Conservation (phyloP, 2,888 invertebrate species). For the Himalopsyche tibetana region DNA sequence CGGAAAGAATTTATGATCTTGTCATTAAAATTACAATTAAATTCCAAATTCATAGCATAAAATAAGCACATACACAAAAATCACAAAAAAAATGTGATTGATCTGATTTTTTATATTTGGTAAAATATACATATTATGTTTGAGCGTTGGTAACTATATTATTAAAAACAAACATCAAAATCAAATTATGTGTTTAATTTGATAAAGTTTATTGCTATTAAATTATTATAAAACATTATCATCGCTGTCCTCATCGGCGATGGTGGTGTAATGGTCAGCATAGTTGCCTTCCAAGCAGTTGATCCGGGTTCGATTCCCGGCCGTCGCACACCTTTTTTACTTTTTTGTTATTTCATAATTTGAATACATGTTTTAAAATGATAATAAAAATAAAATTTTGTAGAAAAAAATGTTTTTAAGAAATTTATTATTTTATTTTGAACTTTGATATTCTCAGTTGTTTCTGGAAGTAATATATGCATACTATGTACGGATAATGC, state of each 20-base stretch:
- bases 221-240: not conserved
- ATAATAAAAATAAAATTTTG: not conserved
- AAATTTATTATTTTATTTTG: not conserved
- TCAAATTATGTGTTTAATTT: too few species aligned
- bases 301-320: constrained; percentile 77
- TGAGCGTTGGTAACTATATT: too few species aligned
- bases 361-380: not conserved
- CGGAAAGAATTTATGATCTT: too few species aligned
- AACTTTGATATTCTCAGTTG: not conserved
- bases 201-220: not conserved
- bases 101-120: too few species aligned
- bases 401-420: not conserved
- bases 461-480: not conserved
- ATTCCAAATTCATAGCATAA: too few species aligned
- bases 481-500: not conserved
- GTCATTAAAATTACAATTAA: too few species aligned
- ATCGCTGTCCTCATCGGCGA: constrained; percentile 68
- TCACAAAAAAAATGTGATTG: too few species aligned
- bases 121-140: too few species aligned
- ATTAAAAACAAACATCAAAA: too few species aligned
- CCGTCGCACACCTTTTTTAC: constrained; percentile 73
- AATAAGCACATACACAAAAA: too few species aligned
- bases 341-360: not conserved
- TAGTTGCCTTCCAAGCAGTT: constrained; percentile 80
- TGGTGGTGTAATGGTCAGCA: constrained; percentile 80